phyloP scores from a whole-genome alignment of 1,140 invertebrate genomes.

The Campoletis sonorensis region DNA sequence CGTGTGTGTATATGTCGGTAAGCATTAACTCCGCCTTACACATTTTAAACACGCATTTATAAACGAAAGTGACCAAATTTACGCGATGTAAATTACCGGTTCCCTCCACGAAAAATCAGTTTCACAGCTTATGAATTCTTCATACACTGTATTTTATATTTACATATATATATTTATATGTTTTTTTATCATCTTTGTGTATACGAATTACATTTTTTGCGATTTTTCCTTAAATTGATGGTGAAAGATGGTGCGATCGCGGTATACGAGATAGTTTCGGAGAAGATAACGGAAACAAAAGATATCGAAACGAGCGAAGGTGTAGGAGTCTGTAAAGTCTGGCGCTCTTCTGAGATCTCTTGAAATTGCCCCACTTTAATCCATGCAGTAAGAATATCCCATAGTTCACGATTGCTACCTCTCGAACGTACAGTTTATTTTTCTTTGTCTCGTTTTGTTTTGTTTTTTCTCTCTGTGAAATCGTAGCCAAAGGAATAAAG shows the following conservation, averaged over 20 bases:
- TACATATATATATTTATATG: too few relatives aligned
- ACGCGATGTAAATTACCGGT: too few relatives aligned
- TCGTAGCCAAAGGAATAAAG: conserved; percentile 1
- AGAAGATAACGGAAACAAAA: conserved; percentile 18
- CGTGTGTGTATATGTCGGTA: not conserved
- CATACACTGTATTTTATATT: not conserved
- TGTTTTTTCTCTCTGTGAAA: not conserved
- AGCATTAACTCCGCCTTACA: too few relatives aligned
- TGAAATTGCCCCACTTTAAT: conserved; percentile 11
- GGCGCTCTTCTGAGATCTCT: not conserved
- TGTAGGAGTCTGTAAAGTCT: not conserved
- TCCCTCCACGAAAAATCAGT: too few relatives aligned
- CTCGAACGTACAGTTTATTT: not conserved
- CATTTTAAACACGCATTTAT: too few relatives aligned
- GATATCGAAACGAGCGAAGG: not conserved
- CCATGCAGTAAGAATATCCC: not conserved
- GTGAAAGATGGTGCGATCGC: not conserved
- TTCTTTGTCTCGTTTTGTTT: not conserved
- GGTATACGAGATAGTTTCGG: not conserved
- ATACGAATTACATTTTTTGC: not conserved
- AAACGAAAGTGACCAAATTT: too few relatives aligned
- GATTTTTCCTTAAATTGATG: not conserved
- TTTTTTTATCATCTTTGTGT: too few relatives aligned
- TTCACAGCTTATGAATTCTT: too few relatives aligned
- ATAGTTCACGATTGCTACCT: conserved; percentile 33